These are phyloP conservation scores for Procavia capensis DNA, from an alignment of 2,113 vertebrate genomes.

Conservation along the genomic window DNA sequence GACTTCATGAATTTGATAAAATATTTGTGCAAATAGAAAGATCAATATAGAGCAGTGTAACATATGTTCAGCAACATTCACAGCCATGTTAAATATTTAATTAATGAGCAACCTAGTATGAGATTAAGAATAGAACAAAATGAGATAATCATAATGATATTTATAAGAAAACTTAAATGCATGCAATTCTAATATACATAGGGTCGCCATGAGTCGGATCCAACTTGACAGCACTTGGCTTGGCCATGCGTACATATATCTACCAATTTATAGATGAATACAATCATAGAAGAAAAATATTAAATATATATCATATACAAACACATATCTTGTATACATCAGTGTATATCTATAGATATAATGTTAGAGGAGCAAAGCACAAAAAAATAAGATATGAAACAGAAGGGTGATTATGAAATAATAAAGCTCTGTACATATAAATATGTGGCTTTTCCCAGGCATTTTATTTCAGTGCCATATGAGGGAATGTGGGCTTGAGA, in stretches of 20 bases:
- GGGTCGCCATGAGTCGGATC: too few relatives aligned
- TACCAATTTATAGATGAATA: too few relatives aligned
- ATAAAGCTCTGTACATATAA: not conserved
- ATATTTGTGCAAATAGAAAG: not conserved
- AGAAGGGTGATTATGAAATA: constrained; percentile 35
- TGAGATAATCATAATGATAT: constrained; percentile 37
- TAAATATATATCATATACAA: too few relatives aligned
- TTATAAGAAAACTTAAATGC: constrained; percentile 46
- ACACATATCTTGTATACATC: not conserved
- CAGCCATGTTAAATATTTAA: not conserved
- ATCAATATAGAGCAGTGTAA: not conserved
- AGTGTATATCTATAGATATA: not conserved
- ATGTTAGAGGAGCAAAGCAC: constrained; percentile 44
- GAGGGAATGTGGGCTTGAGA: not conserved
- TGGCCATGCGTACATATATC: too few relatives aligned
- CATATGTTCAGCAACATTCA: not conserved
- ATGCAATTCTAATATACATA: constrained; percentile 48
- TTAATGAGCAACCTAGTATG: not conserved
- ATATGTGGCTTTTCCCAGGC: not conserved
- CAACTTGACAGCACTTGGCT: too few relatives aligned
- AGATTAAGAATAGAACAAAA: constrained; percentile 40
- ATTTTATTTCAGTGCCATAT: not conserved
- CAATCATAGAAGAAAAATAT: too few relatives aligned
- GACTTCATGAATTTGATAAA: constrained; percentile 41
- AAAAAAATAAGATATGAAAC: constrained; percentile 21